Conservation (phyloP, 1,140 invertebrate species). For the Heliconius himera region DNA sequence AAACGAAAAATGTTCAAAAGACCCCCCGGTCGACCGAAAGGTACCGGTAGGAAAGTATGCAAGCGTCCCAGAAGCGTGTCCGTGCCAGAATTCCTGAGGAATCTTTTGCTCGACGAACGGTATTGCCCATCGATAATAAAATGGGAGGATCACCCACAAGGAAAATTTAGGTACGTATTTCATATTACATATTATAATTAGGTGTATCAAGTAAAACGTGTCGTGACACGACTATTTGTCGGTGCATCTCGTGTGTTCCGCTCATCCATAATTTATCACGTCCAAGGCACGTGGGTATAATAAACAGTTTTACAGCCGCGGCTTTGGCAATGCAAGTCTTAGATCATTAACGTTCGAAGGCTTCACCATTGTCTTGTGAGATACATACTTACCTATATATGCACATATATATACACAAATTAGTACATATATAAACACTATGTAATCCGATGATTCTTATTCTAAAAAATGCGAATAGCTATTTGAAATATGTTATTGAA, state of each 20-base stretch:
- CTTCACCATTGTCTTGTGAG: not conserved
- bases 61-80: conserved; percentile 86
- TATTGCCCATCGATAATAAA: conserved; percentile 91
- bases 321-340: conserved; percentile 37
- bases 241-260: conserved; percentile 44
- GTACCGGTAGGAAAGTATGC: conserved; percentile 81
- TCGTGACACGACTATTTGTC: conserved; percentile 53
- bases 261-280: conserved; percentile 61
- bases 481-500: not conserved
- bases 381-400: not conserved
- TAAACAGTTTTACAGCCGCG: conserved; percentile 54
- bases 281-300: conserved; percentile 57
- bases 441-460: conserved; percentile 1
- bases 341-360: conserved; percentile 38
- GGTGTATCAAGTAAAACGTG: conserved; percentile 23
- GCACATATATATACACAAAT: not conserved
- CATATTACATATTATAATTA: not conserved
- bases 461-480: conserved; percentile 12
- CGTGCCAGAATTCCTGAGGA: conserved; percentile 89
- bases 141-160: conserved; percentile 93
- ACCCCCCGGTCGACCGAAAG: conserved; percentile 73
- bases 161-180: conserved; percentile 85
- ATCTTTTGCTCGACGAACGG: conserved; percentile 88
- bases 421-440: not conserved
- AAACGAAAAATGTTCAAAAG: conserved; percentile 71